Percentiles rank a stretch among this genome's conserved stretches.
These are phyloP conservation scores for Lagria hirta DNA, from an alignment of 2,888 invertebrate genomes.

Conservation along the genomic window DNA sequence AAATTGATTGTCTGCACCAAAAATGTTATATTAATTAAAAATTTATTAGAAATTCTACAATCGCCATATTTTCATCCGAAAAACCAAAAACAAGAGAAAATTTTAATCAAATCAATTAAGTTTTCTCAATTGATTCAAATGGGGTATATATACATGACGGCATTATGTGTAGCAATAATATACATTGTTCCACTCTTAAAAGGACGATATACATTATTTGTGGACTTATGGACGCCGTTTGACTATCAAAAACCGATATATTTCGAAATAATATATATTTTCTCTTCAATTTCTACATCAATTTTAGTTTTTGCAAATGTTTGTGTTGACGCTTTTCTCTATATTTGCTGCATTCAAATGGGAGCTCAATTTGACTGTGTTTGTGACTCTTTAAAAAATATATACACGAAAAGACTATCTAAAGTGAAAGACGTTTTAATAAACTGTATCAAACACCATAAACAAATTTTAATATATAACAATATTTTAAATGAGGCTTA, in stretches of 20 bases:
- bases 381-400: neutral
- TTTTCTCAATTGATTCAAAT: no score
- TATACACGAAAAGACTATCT: neutral
- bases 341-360: constrained; percentile 4
- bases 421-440: neutral
- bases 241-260: constrained; percentile 4
- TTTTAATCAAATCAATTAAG: no score
- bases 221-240: constrained; percentile 2
- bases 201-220: neutral
- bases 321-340: constrained; percentile 2
- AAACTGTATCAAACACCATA: constrained; percentile 1
- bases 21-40: neutral
- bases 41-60: neutral
- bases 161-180: neutral
- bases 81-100: no score
- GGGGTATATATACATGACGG: neutral
- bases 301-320: constrained; percentile 3
- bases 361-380: constrained; percentile 7
- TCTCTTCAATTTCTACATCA: neutral
- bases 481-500: constrained; percentile 1
- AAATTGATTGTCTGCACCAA: neutral
- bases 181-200: neutral
- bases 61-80: neutral
- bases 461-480: neutral
- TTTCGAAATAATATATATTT: constrained; percentile 1